These are phyloP conservation scores for Microchrysa polita DNA, from an alignment of 2,888 invertebrate genomes.

Conservation along the genomic window DNA sequence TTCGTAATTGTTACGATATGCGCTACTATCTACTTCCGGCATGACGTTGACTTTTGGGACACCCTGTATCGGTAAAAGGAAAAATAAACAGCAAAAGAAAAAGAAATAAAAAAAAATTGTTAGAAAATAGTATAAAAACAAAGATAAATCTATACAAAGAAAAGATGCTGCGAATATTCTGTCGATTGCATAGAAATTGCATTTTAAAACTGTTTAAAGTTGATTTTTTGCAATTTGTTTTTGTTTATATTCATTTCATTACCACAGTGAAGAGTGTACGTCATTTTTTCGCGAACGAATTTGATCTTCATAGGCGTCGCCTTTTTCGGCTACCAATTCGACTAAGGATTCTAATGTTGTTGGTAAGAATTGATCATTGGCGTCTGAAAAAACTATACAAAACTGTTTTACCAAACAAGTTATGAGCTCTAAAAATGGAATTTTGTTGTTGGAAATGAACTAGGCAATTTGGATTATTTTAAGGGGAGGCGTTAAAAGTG, in stretches of 20 bases:
- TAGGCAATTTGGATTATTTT: not conserved
- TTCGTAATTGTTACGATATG: too few relatives aligned
- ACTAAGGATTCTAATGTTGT: slow-evolving; percentile 68
- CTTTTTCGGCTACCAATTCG: slow-evolving; percentile 71
- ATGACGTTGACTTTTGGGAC: too few relatives aligned
- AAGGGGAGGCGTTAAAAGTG: not conserved
- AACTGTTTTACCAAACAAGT: slow-evolving; percentile 58
- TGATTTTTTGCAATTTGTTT: too few relatives aligned
- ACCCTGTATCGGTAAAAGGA: too few relatives aligned
- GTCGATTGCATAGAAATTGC: not conserved
- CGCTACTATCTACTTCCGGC: too few relatives aligned
- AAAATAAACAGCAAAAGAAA: too few relatives aligned
- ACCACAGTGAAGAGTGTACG: slow-evolving; percentile 64
- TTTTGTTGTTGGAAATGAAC: not conserved
- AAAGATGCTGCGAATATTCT: slow-evolving; percentile 14
- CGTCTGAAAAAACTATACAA: slow-evolving; percentile 66
- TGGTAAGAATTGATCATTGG: slow-evolving; percentile 59
- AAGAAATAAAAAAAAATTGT: too few relatives aligned
- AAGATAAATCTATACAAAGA: slow-evolving; percentile 43
- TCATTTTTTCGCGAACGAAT: slow-evolving; percentile 66
- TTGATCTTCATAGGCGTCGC: slow-evolving; percentile 74
- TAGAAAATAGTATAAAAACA: slow-evolving; percentile 33
- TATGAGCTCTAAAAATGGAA: slow-evolving; percentile 26
- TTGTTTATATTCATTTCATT: slow-evolving; percentile 53
- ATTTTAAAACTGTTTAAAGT: slow-evolving; percentile 7